Conservation (phyloP, 2,888 invertebrate genomes). For the Tenthredo notha region DNA sequence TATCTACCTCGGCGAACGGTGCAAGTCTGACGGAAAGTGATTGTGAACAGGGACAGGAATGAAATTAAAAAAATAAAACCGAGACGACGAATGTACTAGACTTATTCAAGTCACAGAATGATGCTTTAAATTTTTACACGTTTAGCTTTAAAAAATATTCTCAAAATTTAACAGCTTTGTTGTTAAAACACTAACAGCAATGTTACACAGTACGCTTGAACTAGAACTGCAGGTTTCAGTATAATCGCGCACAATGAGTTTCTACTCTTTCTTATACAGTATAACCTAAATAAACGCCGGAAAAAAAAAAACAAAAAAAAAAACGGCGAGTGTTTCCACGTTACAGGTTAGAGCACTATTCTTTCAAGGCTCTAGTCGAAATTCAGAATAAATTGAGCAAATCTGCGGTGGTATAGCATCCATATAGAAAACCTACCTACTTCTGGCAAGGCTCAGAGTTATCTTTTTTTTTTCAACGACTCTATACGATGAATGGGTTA, state of each 20-base stretch:
- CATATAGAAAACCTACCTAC: background rate
- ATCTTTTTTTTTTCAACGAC: background rate
- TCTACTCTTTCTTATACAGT: background rate
- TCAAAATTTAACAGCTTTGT: background rate
- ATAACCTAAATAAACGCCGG: background rate
- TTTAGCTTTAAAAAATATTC: background rate
- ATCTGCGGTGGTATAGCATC: no score
- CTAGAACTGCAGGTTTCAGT: background rate
- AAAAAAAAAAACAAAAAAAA: background rate
- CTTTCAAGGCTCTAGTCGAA: background rate
- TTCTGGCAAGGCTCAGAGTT: background rate
- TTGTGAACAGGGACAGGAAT: constrained; percentile 19
- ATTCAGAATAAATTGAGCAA: background rate
- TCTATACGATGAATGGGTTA: background rate
- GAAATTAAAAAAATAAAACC: background rate
- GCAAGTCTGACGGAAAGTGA: background rate
- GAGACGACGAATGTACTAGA: background rate
- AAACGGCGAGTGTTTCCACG: background rate
- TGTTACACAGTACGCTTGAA: background rate
- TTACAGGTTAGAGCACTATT: background rate
- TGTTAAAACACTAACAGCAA: background rate
- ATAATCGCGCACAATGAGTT: background rate
- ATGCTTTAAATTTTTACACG: background rate
- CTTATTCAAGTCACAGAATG: background rate
- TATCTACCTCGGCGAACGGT: background rate